Evolutionary conservation across 1,140 invertebrate genomes (phyloP).

Genomic region (Cephus cinctus): DNA sequence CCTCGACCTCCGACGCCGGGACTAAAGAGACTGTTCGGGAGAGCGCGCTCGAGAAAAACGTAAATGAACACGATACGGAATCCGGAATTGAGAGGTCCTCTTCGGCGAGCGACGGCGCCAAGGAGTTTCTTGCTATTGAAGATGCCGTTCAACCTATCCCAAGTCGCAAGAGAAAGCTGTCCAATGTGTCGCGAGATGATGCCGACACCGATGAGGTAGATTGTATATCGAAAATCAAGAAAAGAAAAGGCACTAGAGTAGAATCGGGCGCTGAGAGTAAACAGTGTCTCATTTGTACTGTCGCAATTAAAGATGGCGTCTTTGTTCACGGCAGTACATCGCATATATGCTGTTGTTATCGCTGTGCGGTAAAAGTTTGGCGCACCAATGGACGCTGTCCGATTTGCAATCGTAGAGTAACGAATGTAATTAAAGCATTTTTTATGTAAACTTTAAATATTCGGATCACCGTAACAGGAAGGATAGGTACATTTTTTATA

Average conservation of each 20-base stretch:
- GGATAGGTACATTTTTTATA: too few relatives aligned
- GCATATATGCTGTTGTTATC: constrained; percentile 69
- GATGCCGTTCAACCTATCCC: too few relatives aligned
- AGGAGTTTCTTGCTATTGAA: too few relatives aligned
- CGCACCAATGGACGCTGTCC: constrained; percentile 63
- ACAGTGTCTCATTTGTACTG: constrained; percentile 62
- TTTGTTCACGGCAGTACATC: constrained; percentile 65
- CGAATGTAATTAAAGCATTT: constrained; percentile 62
- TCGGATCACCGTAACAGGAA: too few relatives aligned
- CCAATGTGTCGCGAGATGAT: too few relatives aligned
- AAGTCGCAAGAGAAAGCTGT: too few relatives aligned
- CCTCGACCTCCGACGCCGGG: background rate
- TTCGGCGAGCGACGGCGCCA: too few relatives aligned
- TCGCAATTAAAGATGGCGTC: constrained; percentile 62
- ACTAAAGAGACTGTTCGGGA: constrained; percentile 7
- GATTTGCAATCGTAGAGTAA: constrained; percentile 66
- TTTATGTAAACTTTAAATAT: too few relatives aligned
- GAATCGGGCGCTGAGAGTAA: constrained; percentile 38
- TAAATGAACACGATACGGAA: too few relatives aligned
- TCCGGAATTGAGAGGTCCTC: too few relatives aligned
- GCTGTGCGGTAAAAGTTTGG: constrained; percentile 65
- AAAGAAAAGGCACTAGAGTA: constrained; percentile 14
- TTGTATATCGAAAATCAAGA: background rate
- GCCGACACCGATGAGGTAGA: too few relatives aligned
- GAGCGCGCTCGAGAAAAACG: too few relatives aligned